Evolutionary conservation across 2,113 vertebrate species (phyloP), one percentile per base, ranked within the genome.

Genomic region (Phocoena phocoena): DNA sequence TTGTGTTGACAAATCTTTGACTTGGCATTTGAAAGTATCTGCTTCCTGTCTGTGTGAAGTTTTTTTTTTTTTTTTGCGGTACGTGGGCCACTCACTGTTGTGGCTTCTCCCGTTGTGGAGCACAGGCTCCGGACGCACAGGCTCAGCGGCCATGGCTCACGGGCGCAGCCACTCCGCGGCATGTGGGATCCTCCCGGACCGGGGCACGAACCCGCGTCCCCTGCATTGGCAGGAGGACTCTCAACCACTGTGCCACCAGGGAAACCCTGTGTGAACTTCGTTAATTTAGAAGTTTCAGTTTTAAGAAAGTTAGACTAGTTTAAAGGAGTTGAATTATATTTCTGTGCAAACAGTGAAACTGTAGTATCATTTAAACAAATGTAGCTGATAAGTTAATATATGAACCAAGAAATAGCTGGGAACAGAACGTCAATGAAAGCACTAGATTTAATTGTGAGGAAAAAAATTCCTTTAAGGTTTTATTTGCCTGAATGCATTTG

Each of bases 401-500:
- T 50, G 60, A 70, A 96, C 50, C 17, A 33, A 79, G 80, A 85
- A 81, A 73, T 67, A 92, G 17, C 23, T 79, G 41, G 25, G 41
- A 82, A 55, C 33, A 85, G 10, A 68, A 67, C 33, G 17, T 87
- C 83, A 89, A 3, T 44, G 33, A 73, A 93, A 93, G 20, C 3
- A 2, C 44, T 71, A 25, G 47, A 58, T 70, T 88, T 28, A 73
- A 31, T 80, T 74, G 38, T 95, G 80, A 84, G 96, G 28, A 81
- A 82, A 96, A 90, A 76, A 31, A 6, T 88, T 81, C 31, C 36
- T 65, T 63, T 80, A 36, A 93, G 53, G 33, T 92, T 86, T 85
- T 94, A 84, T 98, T 97, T 97, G 68, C 97, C 96, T 97, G 98
- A 98, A 94, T 63, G 44, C 3, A 58, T 33, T 96, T 97, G 82